A percentile compares a stretch with the other conserved stretches of the same genome.
Evolutionary conservation across 1,140 invertebrate genomes (phyloP).

Genomic region (Ectropis grisescens): DNA sequence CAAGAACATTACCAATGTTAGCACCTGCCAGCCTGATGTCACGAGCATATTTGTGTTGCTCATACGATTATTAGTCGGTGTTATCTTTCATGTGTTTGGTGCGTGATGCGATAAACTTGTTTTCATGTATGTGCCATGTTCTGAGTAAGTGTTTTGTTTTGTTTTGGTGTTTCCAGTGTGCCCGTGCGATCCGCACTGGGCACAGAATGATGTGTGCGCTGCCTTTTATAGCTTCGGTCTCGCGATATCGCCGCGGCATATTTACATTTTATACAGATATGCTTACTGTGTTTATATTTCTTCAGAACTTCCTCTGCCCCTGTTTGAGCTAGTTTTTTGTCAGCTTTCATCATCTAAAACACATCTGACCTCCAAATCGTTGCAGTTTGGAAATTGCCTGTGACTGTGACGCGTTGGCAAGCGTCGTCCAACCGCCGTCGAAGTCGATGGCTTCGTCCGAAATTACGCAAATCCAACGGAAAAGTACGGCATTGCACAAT

Average conservation of each 20-base stretch:
- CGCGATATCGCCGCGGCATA: constrained; percentile 22
- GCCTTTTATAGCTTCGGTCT: constrained; percentile 46
- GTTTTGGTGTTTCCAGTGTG: constrained; percentile 32
- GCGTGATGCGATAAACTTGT: too few relatives aligned
- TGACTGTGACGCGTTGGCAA: background rate
- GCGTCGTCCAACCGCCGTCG: constrained; percentile 3
- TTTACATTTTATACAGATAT: constrained; percentile 16
- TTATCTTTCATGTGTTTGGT: too few relatives aligned
- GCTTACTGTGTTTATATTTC: too few relatives aligned
- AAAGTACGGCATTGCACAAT: constrained; percentile 36
- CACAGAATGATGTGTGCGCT: constrained; percentile 11
- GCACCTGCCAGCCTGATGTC: too few relatives aligned
- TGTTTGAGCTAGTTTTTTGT: too few relatives aligned
- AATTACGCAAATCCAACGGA: constrained; percentile 43
- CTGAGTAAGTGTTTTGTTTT: too few relatives aligned
- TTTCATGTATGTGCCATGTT: too few relatives aligned
- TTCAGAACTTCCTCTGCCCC: too few relatives aligned
- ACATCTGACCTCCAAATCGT: background rate
- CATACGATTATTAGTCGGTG: too few relatives aligned
- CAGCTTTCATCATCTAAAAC: background rate
- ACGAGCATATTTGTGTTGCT: too few relatives aligned
- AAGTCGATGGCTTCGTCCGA: constrained; percentile 1
- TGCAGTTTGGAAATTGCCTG: background rate
- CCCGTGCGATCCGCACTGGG: constrained; percentile 59
- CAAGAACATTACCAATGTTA: too few relatives aligned